These are phyloP conservation scores for Taenaris catops DNA, from an alignment of 2,888 invertebrate genomes.

Conservation along the genomic window DNA sequence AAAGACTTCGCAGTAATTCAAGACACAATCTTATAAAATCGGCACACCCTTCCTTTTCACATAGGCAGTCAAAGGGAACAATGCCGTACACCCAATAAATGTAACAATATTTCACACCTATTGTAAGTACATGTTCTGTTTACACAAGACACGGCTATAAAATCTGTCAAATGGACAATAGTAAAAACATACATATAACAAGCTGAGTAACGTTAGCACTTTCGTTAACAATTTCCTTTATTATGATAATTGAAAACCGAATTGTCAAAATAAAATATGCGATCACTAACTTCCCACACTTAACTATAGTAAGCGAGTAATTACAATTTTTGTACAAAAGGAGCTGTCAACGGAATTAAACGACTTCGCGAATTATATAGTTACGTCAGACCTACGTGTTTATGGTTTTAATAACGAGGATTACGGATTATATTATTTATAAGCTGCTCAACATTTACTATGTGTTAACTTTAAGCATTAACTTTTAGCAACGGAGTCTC, in stretches of 20 bases:
- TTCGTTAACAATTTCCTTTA: constrained; percentile 50
- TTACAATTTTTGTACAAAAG: constrained; percentile 39
- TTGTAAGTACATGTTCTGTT: constrained; percentile 57
- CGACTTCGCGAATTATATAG: constrained; percentile 40
- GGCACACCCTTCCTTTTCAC: constrained; percentile 37
- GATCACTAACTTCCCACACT: constrained; percentile 69
- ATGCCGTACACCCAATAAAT: constrained; percentile 67
- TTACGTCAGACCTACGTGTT: constrained; percentile 56
- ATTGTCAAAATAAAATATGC: constrained; percentile 69
- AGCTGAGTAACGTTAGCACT: constrained; percentile 48
- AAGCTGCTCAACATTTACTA: no score
- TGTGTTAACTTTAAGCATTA: no score
- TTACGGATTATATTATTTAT: constrained; percentile 31
- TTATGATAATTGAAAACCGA: constrained; percentile 62
- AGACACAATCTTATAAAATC: constrained; percentile 20
- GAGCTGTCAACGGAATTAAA: constrained; percentile 27
- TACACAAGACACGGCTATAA: constrained; percentile 74
- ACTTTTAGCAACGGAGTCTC: no score
- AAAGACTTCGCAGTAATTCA: constrained; percentile 32
- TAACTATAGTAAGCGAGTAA: constrained; percentile 34
- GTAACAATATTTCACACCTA: constrained; percentile 72
- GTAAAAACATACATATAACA: constrained; percentile 61
- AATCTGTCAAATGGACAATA: constrained; percentile 69
- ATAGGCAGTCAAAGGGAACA: constrained; percentile 43
- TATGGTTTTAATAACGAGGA: constrained; percentile 54